phyloP scores from a whole-genome alignment of 2,888 invertebrate species.

The Zaprionus obscuricornis region DNA sequence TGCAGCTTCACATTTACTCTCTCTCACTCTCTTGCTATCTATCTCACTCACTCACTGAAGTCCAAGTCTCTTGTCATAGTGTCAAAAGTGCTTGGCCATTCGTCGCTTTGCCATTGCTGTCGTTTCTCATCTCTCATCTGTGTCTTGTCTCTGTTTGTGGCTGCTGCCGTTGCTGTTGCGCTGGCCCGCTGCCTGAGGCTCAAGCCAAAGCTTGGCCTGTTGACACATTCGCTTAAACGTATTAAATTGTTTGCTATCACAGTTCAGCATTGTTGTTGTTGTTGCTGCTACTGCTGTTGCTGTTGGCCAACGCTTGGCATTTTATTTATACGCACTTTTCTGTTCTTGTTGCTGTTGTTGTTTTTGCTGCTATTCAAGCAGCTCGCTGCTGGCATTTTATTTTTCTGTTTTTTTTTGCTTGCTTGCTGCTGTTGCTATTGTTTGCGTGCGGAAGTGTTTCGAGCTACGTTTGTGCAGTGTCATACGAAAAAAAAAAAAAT shows the following conservation, averaged over 20 bases:
- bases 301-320: conserved; percentile 34
- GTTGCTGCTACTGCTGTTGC: neutral
- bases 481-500: conserved; percentile 56
- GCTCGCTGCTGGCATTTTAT: conserved; percentile 36
- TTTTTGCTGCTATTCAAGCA: conserved; percentile 18
- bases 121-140: no score
- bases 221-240: conserved; percentile 79
- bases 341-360: conserved; percentile 35
- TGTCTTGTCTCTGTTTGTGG: conserved; percentile 32
- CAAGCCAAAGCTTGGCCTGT: conserved; percentile 75
- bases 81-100: conserved; percentile 72
- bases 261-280: conserved; percentile 51
- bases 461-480: conserved; percentile 51
- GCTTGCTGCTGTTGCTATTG: conserved; percentile 25
- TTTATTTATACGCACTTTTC: conserved; percentile 59
- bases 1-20: conserved; percentile 4
- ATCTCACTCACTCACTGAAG: neutral
- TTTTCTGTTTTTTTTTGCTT: conserved; percentile 2
- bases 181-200: conserved; percentile 54
- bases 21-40: no score
- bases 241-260: conserved; percentile 76
- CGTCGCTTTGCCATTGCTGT: conserved; percentile 26
- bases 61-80: conserved; percentile 37
- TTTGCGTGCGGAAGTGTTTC: conserved; percentile 68
- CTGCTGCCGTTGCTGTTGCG: conserved; percentile 8